A percentile compares a stretch with the other conserved stretches of the same genome.
Conservation (phyloP, 2,797 vertebrate species). For the Manis pentadactyla region DNA sequence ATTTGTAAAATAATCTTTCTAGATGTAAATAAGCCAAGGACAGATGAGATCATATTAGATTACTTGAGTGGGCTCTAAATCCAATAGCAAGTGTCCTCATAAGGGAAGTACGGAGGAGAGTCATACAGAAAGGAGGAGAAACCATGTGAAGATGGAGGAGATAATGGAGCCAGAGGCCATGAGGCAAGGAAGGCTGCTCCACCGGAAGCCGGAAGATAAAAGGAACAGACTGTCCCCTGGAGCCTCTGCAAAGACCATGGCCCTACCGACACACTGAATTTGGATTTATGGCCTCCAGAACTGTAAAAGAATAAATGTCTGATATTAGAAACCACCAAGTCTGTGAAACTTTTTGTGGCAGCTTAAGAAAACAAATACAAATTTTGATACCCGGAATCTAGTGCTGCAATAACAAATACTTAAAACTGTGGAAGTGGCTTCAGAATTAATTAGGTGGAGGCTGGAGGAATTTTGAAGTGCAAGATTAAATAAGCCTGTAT, state of each 20-base stretch:
- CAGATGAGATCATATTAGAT: neutral
- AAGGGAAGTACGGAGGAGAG: neutral
- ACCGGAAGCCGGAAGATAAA: neutral
- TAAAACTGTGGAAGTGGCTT: neutral
- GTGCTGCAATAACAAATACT: neutral
- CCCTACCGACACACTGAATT: neutral
- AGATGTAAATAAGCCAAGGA: neutral
- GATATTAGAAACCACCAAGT: no score
- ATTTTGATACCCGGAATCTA: neutral
- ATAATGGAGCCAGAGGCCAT: fast-evolving
- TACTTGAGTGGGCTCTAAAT: neutral
- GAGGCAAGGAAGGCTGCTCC: no score
- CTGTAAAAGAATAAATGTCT: neutral
- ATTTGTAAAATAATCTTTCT: neutral
- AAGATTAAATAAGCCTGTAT: neutral
- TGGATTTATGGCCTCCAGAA: no score
- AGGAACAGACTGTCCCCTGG: neutral
- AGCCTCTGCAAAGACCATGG: neutral
- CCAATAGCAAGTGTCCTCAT: neutral
- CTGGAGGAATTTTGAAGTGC: no score
- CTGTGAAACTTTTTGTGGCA: neutral
- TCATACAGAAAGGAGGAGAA: no score
- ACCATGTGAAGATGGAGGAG: neutral
- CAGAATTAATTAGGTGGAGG: neutral
- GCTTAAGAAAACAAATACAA: neutral